phyloP scores from a whole-genome alignment of 2,888 invertebrate species.

The Caenorhabditis japonica region DNA sequence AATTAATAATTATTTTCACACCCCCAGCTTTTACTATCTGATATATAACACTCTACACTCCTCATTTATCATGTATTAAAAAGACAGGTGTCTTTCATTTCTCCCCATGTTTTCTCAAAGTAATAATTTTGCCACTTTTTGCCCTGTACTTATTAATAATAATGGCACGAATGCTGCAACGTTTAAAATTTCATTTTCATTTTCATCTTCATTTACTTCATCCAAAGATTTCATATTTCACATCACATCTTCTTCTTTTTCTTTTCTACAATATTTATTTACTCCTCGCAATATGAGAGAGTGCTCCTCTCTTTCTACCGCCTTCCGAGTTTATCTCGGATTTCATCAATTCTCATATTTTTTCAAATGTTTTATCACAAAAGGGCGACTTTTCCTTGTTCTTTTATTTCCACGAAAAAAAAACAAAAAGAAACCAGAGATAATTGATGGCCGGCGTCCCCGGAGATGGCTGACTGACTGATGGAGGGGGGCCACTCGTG shows the following conservation, averaged over 20 bases:
- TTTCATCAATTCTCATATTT: constrained; percentile 54
- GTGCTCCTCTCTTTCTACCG: constrained; percentile 15
- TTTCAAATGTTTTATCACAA: constrained; percentile 1
- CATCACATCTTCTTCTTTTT: constrained; percentile 16
- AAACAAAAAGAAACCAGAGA: constrained; percentile 31
- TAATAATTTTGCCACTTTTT: constrained; percentile 12
- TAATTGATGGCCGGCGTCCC: constrained; percentile 49
- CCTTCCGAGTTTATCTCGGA: constrained; percentile 51
- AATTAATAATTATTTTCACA: too few relatives aligned
- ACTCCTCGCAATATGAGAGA: constrained; percentile 44
- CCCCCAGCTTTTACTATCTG: too few relatives aligned
- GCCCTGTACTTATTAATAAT: constrained; percentile 40
- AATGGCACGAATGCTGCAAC: constrained; percentile 24
- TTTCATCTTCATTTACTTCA: too few relatives aligned
- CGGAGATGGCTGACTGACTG: constrained; percentile 51
- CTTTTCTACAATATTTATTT: constrained; percentile 43
- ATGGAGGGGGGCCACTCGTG: background rate
- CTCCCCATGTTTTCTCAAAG: constrained; percentile 7
- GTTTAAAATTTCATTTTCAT: too few relatives aligned
- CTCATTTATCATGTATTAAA: constrained; percentile 33
- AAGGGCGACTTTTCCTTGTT: background rate
- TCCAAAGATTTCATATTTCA: constrained; percentile 24
- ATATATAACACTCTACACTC: too few relatives aligned
- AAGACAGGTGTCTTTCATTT: constrained; percentile 38
- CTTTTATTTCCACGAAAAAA: background rate